A percentile compares a stretch with the other conserved stretches of the same genome.
Evolutionary conservation across 1,140 invertebrate species (phyloP).

Genomic region (Atta colombica): DNA sequence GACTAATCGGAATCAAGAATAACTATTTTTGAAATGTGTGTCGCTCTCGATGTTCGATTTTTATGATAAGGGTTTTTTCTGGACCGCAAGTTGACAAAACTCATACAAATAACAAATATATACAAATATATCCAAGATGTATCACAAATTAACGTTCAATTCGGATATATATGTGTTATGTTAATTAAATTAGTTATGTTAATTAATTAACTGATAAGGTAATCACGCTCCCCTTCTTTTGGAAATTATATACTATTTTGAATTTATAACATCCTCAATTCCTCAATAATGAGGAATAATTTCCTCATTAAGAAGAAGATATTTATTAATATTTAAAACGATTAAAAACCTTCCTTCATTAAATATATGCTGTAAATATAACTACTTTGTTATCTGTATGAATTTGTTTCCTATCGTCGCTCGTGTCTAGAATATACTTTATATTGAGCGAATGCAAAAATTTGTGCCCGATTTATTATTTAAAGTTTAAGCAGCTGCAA

Average conservation of each 20-base stretch:
- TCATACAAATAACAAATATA: background rate
- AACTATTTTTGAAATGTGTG: slow-evolving; percentile 12
- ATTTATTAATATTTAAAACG: slow-evolving; percentile 18
- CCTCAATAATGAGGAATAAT: too few species aligned
- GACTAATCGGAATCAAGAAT: background rate
- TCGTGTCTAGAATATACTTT: slow-evolving; percentile 22
- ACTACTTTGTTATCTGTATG: background rate
- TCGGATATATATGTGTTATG: background rate
- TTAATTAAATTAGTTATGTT: background rate
- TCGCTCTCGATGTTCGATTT: slow-evolving; percentile 34
- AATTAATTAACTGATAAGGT: background rate
- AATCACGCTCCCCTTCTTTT: background rate
- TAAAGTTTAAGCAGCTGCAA: too few species aligned
- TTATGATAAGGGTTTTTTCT: slow-evolving; percentile 24
- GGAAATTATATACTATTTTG: background rate
- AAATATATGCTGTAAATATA: background rate
- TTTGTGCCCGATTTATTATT: too few species aligned
- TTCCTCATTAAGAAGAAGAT: background rate
- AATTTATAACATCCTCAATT: slow-evolving; percentile 2
- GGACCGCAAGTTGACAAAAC: background rate
- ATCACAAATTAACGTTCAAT: background rate
- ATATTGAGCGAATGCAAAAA: too few species aligned
- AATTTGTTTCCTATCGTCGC: background rate
- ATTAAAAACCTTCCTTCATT: background rate
- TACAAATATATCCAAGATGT: background rate